Percentiles rank a stretch among this genome's conserved stretches.
These are phyloP conservation scores for Daubentonia madagascariensis DNA, from an alignment of 2,113 vertebrate genomes.

Conservation along the genomic window DNA sequence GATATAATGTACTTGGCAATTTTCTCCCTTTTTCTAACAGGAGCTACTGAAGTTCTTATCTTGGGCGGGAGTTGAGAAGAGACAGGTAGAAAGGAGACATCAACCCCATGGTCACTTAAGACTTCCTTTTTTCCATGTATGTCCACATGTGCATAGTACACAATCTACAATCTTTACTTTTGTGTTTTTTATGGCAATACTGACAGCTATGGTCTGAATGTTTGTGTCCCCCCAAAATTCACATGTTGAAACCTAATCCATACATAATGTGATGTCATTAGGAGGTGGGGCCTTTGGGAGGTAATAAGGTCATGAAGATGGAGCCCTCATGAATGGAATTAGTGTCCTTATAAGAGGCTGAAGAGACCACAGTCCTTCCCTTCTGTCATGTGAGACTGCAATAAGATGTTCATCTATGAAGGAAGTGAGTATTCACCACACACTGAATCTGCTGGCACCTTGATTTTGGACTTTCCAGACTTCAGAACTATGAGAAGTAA, in stretches of 20 bases:
- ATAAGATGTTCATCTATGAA: not conserved
- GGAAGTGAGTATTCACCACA: not conserved
- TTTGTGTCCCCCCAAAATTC: not conserved
- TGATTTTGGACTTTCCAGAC: not conserved
- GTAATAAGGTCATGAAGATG: not conserved
- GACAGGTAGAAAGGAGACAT: not conserved
- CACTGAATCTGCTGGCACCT: not conserved
- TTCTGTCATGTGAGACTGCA: not conserved
- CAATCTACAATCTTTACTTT: not conserved
- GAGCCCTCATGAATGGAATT: not conserved
- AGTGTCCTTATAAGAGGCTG: not conserved
- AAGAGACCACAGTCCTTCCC: not conserved
- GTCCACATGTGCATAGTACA: not conserved
- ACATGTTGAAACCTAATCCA: not conserved
- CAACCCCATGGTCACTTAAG: not conserved
- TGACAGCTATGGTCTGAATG: not conserved
- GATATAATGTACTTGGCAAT: not conserved
- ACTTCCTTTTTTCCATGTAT: not conserved
- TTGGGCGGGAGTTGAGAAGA: not conserved
- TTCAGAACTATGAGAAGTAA: not conserved
- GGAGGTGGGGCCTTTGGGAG: not conserved
- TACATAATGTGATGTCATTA: not conserved
- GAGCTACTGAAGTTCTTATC: not conserved
- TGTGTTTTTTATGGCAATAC: not conserved
- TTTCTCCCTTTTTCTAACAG: not conserved